Percentiles rank a stretch among this genome's conserved stretches.
Evolutionary conservation across 2,797 vertebrate species (phyloP).

Genomic region (Pantherophis vulpinus): DNA sequence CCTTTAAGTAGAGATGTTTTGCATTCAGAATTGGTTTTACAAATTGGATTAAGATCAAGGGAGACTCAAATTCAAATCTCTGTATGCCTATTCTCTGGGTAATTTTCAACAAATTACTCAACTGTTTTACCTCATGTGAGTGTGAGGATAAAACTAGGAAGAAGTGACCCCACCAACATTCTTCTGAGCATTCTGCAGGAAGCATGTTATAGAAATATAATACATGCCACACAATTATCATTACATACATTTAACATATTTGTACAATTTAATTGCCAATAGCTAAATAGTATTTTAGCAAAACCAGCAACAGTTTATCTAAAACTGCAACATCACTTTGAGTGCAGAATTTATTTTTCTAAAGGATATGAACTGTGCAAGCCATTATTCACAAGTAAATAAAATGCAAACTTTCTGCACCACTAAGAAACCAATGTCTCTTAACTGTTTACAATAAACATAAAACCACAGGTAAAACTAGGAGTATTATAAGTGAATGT

Average conservation of each 20-base stretch:
- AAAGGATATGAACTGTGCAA: neutral
- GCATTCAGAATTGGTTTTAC: neutral
- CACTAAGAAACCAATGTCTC: neutral
- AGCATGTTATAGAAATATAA: neutral
- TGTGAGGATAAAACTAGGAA: neutral
- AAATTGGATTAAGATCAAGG: neutral
- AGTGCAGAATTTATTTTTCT: neutral
- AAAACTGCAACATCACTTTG: neutral
- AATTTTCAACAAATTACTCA: neutral
- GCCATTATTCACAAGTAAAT: neutral
- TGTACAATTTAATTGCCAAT: neutral
- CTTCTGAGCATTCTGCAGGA: neutral
- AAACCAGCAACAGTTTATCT: neutral
- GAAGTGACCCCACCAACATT: neutral
- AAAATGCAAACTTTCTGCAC: neutral
- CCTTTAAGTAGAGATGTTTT: neutral
- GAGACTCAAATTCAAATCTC: neutral
- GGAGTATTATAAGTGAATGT: neutral
- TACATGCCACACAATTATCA: neutral
- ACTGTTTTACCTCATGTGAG: neutral
- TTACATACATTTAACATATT: neutral
- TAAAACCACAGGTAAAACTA: neutral
- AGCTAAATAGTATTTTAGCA: neutral
- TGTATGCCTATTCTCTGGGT: neutral
- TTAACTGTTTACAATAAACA: neutral